phyloP scores from a whole-genome alignment of 1,140 invertebrate species.

The Trichogramma pretiosum region DNA sequence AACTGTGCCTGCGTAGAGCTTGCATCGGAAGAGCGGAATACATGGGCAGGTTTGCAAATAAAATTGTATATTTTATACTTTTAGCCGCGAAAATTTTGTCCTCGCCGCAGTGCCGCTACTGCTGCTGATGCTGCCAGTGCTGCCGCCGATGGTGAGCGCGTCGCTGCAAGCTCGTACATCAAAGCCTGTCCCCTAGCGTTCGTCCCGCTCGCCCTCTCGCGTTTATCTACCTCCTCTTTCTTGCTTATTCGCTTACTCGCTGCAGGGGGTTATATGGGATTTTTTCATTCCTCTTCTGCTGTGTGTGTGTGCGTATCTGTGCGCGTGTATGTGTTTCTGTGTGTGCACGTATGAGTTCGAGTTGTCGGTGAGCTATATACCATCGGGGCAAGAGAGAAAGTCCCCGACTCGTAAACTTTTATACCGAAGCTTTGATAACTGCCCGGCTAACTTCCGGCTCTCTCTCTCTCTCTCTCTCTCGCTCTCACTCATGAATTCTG shows the following conservation, averaged over 20 bases:
- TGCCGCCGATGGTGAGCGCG: no score
- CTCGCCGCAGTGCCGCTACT: constrained; percentile 26
- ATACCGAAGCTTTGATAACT: constrained; percentile 36
- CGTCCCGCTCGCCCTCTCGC: constrained; percentile 15
- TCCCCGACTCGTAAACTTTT: constrained; percentile 41
- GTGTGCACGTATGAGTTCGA: constrained; percentile 5
- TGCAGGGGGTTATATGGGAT: background rate
- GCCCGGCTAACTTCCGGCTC: constrained; percentile 32
- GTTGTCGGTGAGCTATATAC: background rate
- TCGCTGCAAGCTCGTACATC: constrained; percentile 38
- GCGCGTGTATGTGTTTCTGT: constrained; percentile 19
- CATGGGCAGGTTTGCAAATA: no score
- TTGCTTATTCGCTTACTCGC: constrained; percentile 17
- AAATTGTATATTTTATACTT: constrained; percentile 46
- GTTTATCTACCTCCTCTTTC: constrained; percentile 10
- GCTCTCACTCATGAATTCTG: no score
- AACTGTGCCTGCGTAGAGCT: no score
- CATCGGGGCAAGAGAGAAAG: constrained; percentile 10
- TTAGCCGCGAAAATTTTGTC: constrained; percentile 39
- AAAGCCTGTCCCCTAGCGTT: constrained; percentile 34
- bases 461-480: constrained; percentile 27
- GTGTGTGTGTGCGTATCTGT: background rate
- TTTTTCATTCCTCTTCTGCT: background rate
- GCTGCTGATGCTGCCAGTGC: no score
- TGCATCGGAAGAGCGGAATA: no score